Base-by-base conservation (phyloP, 1,140 invertebrate species). In the Eriosoma lanigerum region DNA sequence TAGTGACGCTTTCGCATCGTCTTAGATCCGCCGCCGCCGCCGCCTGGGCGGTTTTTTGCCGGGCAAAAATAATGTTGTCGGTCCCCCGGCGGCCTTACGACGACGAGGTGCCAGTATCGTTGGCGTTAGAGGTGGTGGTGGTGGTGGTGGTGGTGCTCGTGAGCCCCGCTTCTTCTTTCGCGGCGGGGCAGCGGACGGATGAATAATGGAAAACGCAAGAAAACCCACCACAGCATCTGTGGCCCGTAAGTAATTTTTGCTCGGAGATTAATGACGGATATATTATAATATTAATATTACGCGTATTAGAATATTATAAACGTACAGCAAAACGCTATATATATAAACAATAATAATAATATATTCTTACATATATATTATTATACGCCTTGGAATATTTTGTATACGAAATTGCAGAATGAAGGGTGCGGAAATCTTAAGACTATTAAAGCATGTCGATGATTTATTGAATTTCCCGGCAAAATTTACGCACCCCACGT, bases 141-240 rank as follows among this genome's bases (percentile, higher is more conserved):
- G 32, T 8, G 32, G 32, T 8, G 32, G 32, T 8, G 32, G 8
- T 3, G 3, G 8, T 38, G 32, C 32, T 3, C 32, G 32, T 8
- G 32, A 32, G 21, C 64, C 10, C 38, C 3, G 12, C 13, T 8
- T 38, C 32, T 8, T 13, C 62, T 8, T 19, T 24, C 32, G 29
- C 38, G 38, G n/a, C 32, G 5, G n/a, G n/a, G 15, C 38, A 24
- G 19, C 15, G 24, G 60, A n/a, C n/a, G 38, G 38, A 76, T 60
- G 73, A 76, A 76, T 76, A 76, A 76, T 76, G 73, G 73, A 76
- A 76, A 76, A 76, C 73, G 73, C 73, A 76, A 76, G 73, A 76
- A 76, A 76, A 76, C 73, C 73, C 29, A 58, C 73, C 73, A 58
- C 73, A 15, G 52, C 73, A 76, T 76, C 73, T 76, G 73, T 56